A percentile compares a stretch with the other conserved stretches of the same genome.
Evolutionary conservation across 2,888 invertebrate species (phyloP).

Genomic region (Parnassius orleans): DNA sequence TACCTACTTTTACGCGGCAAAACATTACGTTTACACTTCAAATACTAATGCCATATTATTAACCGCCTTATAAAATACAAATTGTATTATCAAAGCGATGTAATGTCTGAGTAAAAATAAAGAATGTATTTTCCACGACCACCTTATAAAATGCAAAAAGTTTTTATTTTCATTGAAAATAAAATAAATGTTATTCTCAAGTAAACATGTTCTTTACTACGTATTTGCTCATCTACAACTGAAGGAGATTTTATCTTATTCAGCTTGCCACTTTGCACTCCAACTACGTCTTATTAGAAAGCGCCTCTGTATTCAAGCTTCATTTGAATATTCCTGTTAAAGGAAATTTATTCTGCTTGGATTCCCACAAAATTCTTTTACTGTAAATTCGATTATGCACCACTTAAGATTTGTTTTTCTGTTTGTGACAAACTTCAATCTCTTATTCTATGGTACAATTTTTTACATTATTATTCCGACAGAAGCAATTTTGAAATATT

Average conservation of each 20-base stretch:
- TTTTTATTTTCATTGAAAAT: not conserved
- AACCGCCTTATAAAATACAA: not conserved
- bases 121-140: too few relatives aligned
- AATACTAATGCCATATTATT: too few relatives aligned
- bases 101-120: too few relatives aligned
- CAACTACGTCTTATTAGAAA: slow-evolving; percentile 28
- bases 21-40: too few relatives aligned
- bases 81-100: too few relatives aligned
- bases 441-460: too few relatives aligned
- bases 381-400: slow-evolving; percentile 22
- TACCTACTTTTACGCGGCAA: too few relatives aligned
- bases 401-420: slow-evolving; percentile 17
- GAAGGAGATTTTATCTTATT: slow-evolving; percentile 27
- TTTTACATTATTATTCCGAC: too few relatives aligned
- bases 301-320: slow-evolving; percentile 27
- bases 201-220: slow-evolving; percentile 12
- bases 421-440: slow-evolving; percentile 1
- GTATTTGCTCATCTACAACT: slow-evolving; percentile 22
- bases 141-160: not conserved
- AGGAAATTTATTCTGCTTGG: slow-evolving; percentile 26
- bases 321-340: slow-evolving; percentile 27
- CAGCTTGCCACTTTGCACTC: slow-evolving; percentile 27
- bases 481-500: too few relatives aligned
- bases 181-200: slow-evolving; percentile 7
- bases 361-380: slow-evolving; percentile 25